These are phyloP conservation scores for Agriotes lineatus DNA, from an alignment of 2,888 invertebrate species.

Conservation along the genomic window DNA sequence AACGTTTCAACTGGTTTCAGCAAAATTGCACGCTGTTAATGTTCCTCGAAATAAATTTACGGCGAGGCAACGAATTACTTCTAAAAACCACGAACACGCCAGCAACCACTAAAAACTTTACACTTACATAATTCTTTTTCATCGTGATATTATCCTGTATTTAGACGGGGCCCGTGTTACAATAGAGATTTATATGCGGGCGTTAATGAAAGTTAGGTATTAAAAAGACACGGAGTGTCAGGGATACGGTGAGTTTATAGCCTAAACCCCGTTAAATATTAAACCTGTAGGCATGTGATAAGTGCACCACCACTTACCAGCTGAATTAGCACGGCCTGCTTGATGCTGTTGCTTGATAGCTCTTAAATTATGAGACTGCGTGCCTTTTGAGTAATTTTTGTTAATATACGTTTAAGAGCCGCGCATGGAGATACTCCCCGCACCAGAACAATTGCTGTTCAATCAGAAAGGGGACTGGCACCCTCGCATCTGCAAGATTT, in stretches of 20 bases:
- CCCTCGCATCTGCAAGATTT: neutral
- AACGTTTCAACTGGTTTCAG: neutral
- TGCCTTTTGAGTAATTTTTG: conserved; percentile 58
- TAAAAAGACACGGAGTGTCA: conserved; percentile 63
- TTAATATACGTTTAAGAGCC: conserved; percentile 41
- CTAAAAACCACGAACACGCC: conserved; percentile 34
- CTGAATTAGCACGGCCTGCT: conserved; percentile 58
- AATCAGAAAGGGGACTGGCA: neutral
- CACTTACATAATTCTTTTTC: conserved; percentile 60
- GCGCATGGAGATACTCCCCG: conserved; percentile 11
- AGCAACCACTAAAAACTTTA: conserved; percentile 56
- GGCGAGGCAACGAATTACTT: conserved; percentile 27
- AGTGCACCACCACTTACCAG: conserved; percentile 62
- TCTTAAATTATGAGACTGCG: conserved; percentile 60
- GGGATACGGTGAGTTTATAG: conserved; percentile 57
- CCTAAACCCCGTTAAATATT: conserved; percentile 62
- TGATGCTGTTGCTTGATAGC: conserved; percentile 58
- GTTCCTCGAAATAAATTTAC: conserved; percentile 22
- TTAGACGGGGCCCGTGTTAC: conserved; percentile 61
- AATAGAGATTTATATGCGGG: conserved; percentile 65
- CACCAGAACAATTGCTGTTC: conserved; percentile 4
- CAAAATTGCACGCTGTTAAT: neutral
- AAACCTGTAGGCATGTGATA: conserved; percentile 63
- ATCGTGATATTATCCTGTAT: conserved; percentile 62
- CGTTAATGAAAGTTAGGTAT: conserved; percentile 65